phyloP scores from a whole-genome alignment of 2,888 invertebrate genomes.

The Catocala nupta region DNA sequence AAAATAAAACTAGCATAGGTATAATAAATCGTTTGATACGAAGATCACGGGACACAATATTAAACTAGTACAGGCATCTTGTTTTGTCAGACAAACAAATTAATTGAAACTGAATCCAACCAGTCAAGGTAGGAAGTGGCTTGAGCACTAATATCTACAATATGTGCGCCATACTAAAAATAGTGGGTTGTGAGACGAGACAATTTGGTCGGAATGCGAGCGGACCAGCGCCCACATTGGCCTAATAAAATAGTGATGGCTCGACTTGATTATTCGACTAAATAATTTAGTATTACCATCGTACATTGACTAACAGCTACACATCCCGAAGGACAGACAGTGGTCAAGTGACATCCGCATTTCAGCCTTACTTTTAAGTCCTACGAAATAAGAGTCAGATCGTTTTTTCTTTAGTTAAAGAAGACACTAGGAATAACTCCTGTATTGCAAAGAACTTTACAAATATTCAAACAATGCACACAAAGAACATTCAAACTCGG shows the following conservation, averaged over 20 bases:
- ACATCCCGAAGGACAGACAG: too few relatives aligned
- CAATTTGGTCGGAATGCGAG: conserved; percentile 61
- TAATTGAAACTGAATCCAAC: conserved; percentile 35
- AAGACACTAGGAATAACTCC: too few relatives aligned
- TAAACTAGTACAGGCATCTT: neutral
- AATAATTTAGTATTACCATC: neutral
- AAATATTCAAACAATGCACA: too few relatives aligned
- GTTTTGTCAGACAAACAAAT: conserved; percentile 14
- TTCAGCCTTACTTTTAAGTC: too few relatives aligned
- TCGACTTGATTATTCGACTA: neutral
- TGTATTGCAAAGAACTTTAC: too few relatives aligned
- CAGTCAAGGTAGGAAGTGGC: conserved; percentile 45
- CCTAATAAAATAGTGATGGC: conserved; percentile 43
- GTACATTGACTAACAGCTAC: too few relatives aligned
- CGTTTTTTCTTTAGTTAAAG: too few relatives aligned
- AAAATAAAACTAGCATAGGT: neutral
- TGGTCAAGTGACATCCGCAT: too few relatives aligned
- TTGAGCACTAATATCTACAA: conserved; percentile 41
- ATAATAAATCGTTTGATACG: neutral
- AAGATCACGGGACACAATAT: conserved; percentile 1
- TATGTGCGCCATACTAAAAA: conserved; percentile 54
- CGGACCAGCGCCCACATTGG: conserved; percentile 59
- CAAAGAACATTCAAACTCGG: too few relatives aligned
- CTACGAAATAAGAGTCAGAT: too few relatives aligned
- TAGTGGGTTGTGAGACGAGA: conserved; percentile 50